phyloP scores from a whole-genome alignment of 2,797 vertebrate species.

The Gallinago stenura region DNA sequence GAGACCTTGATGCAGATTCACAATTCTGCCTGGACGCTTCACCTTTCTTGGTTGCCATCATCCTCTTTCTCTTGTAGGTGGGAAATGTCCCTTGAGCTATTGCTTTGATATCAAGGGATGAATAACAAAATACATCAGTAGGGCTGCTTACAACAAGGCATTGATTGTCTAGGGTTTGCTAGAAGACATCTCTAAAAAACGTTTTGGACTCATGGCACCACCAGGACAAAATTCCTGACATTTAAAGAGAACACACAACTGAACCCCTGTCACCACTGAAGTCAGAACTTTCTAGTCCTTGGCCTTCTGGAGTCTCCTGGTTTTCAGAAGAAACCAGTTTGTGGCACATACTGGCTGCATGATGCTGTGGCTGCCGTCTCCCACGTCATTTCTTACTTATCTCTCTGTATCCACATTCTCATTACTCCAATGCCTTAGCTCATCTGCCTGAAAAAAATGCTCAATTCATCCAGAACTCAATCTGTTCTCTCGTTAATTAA shows the following conservation, averaged over 20 bases:
- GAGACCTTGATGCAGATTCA: background rate
- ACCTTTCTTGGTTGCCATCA: background rate
- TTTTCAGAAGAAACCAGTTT: background rate
- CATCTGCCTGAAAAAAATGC: background rate
- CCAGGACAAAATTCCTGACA: background rate
- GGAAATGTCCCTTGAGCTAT: background rate
- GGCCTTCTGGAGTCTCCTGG: background rate
- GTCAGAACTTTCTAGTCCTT: background rate
- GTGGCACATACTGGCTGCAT: fast-evolving
- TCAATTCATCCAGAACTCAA: background rate
- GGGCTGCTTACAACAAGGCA: background rate
- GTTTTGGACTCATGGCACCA: background rate
- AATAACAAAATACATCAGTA: background rate
- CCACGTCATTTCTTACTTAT: background rate
- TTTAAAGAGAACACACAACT: background rate
- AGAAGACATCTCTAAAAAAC: fast-evolving
- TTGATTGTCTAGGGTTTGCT: background rate
- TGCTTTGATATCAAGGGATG: background rate
- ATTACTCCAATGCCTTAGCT: background rate
- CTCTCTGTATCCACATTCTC: background rate
- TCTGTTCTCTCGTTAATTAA: background rate
- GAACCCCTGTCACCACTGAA: background rate
- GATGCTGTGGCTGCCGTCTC: background rate
- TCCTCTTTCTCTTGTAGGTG: background rate
- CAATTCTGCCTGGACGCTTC: background rate